Base-by-base conservation (phyloP, 2,797 vertebrate species). In the Graptemys geographica region DNA sequence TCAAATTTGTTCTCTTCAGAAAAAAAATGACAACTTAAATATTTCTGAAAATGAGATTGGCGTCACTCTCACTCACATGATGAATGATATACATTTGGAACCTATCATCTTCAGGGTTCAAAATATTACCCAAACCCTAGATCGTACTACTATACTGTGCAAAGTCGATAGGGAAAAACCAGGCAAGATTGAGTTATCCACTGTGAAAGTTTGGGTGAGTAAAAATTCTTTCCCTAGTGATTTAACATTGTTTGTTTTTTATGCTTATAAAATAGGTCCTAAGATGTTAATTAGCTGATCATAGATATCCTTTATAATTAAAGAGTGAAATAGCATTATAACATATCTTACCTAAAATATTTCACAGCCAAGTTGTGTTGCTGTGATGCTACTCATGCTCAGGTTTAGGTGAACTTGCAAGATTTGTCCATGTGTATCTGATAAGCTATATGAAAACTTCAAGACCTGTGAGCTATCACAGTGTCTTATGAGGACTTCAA, bases 1-100 rank as follows among this genome's bases (percentile, higher is more conserved):
- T 96, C 91, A 12, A 2, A 72, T 81, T 86, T 97, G 55, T 95
- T 65, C 52, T 51, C 88, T 96, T 79, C 95, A 99, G 99, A 99
- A 99, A 99, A 98, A 95, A 94, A 97, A 96, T 1, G 99, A 99
- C 95, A 92, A 96, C 25, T 98, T 99, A 96, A 97, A 98, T 84
- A 98, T 99, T 94, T 98, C 69, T 16, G 6, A 16, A 41, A 88
- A 86, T 1, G 99, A 99, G 27, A 80, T 99, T 41, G 96, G 91
- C 2, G 98, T 99, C 59, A 97, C 92, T 88, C 98, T 98, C 3
- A 82, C 98, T 11, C 88, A 98, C 51, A 11, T 92, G 81, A 84
- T 93, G 79, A 84, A 18, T 4, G 96, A 69, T 19, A 76, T 96
- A 37, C n/a, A 97, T 56, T 90, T 55, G 80, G 95, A 83, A 95